phyloP scores from a whole-genome alignment of 2,797 vertebrate species.

The Onychomys torridus region DNA sequence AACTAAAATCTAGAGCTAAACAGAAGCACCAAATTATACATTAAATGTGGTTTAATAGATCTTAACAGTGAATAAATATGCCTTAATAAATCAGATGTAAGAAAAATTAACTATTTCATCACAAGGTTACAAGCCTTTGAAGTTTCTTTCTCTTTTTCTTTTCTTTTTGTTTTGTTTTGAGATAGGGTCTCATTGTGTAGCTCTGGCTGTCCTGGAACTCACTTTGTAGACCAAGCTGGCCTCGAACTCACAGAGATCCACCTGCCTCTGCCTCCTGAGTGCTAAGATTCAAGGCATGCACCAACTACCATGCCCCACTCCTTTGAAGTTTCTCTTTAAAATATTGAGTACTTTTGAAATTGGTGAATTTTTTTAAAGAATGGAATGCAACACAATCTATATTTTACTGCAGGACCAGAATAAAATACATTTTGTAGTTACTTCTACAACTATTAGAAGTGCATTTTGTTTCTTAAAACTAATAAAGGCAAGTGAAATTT shows the following conservation, averaged over 20 bases:
- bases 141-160: not conserved
- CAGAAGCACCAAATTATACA: not conserved
- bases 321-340: not conserved
- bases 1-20: not conserved
- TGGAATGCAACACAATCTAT: not conserved
- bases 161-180: not conserved
- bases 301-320: rapidly evolving
- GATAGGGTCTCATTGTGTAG: not conserved
- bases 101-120: constrained; percentile 18
- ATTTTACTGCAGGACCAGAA: constrained; percentile 10
- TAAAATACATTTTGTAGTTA: constrained; percentile 39
- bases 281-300: not conserved
- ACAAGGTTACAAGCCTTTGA: not conserved
- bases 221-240: not conserved
- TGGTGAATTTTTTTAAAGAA: constrained; percentile 55
- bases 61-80: not conserved
- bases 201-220: not conserved
- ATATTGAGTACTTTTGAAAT: constrained; percentile 29
- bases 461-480: not conserved
- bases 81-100: not conserved
- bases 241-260: not conserved
- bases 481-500: not conserved
- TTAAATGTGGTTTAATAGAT: constrained; percentile 20
- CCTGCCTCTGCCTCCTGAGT: not conserved
- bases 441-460: not conserved